Evolutionary conservation across 1,140 invertebrate species (phyloP).

Genomic region (Aphaenogaster ashmeadi): DNA sequence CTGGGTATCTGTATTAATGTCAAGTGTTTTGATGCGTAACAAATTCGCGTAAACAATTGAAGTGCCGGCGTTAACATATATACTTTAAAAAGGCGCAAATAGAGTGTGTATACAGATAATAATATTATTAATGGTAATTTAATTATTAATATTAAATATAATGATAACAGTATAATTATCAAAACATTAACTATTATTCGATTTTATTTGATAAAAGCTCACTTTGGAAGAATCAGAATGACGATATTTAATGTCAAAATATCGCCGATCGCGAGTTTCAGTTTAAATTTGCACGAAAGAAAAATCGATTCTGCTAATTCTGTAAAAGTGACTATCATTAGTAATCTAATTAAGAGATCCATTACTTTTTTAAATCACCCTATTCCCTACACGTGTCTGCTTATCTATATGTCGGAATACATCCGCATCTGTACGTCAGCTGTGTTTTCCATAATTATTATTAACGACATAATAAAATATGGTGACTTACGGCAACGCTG

Average conservation of each 20-base stretch:
- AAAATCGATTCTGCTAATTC: neutral
- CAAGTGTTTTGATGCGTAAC: neutral
- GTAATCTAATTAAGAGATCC: neutral
- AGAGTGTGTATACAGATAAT: neutral
- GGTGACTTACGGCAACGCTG: constrained; percentile 31
- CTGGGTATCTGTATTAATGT: neutral
- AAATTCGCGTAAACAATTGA: constrained; percentile 16
- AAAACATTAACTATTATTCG: neutral
- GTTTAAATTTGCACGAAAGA: neutral
- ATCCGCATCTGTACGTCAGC: too few relatives aligned
- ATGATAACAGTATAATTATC: neutral
- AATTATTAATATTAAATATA: neutral
- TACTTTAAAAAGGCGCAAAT: neutral
- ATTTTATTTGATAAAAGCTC: neutral
- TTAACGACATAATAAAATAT: constrained; percentile 50
- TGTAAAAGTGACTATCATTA: neutral
- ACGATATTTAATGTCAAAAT: neutral
- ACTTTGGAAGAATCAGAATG: neutral
- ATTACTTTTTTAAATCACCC: neutral
- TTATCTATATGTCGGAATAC: neutral
- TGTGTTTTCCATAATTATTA: constrained; percentile 8
- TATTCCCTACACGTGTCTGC: neutral
- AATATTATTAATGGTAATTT: neutral
- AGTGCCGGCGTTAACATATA: neutral
- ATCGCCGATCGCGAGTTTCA: neutral